Evolutionary conservation across 2,113 vertebrate species (phyloP).

Genomic region (Ia io): DNA sequence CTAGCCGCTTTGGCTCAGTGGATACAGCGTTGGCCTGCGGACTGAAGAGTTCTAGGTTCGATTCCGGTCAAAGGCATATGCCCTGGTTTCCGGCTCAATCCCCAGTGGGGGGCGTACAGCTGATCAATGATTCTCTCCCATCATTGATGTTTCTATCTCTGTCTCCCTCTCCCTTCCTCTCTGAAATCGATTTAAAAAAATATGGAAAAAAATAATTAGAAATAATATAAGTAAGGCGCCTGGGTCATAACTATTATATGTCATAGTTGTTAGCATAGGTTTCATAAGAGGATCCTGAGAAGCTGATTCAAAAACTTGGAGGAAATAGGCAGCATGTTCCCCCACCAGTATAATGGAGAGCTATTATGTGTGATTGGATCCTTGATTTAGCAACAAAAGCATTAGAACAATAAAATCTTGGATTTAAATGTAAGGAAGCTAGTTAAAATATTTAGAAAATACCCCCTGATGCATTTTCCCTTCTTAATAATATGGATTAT

Average conservation of each 20-base stretch:
- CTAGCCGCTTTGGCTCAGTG: too few relatives aligned
- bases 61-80: too few relatives aligned
- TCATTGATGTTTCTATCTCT: too few relatives aligned
- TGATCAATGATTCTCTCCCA: too few relatives aligned
- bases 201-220: neutral
- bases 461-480: neutral
- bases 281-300: neutral
- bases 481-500: neutral
- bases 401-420: conserved; percentile 11
- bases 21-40: too few relatives aligned
- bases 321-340: neutral
- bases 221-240: neutral
- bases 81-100: too few relatives aligned
- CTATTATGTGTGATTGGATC: neutral
- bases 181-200: too few relatives aligned
- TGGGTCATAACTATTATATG: neutral
- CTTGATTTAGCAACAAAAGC: conserved; percentile 30
- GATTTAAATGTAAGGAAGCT: conserved; percentile 15
- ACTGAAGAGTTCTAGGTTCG: too few relatives aligned
- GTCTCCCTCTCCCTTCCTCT: too few relatives aligned
- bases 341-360: neutral
- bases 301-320: neutral
- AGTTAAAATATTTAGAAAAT: conserved; percentile 34
- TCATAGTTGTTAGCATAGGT: neutral
- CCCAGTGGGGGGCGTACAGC: too few relatives aligned